Percentiles rank a stretch among this genome's conserved stretches.
Evolutionary conservation across 2,797 vertebrate species (phyloP).

Genomic region (Acrocephalus scirpaceus): DNA sequence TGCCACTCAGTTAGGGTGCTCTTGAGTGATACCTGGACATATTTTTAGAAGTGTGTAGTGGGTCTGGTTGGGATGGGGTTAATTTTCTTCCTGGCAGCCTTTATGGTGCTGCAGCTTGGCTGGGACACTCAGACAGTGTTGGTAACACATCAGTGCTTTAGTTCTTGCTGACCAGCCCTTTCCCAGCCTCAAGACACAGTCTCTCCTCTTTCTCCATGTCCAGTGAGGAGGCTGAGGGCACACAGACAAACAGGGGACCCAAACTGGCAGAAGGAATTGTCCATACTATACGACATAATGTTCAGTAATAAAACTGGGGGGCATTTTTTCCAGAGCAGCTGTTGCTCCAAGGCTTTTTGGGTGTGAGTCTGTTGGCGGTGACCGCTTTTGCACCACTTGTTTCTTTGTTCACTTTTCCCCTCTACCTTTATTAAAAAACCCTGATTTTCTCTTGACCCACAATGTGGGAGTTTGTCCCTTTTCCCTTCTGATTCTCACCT

Average conservation of each 20-base stretch:
- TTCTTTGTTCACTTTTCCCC: not conserved
- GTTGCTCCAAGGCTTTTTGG: not conserved
- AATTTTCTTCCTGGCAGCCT: not conserved
- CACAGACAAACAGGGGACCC: fast-evolving
- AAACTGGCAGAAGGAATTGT: not conserved
- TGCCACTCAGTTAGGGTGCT: not conserved
- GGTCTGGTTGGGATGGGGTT: not conserved
- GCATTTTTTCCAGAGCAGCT: not conserved
- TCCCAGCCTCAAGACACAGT: not conserved
- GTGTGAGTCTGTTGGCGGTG: not conserved
- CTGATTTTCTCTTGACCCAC: not conserved
- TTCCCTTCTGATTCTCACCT: not conserved
- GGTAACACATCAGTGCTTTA: not conserved
- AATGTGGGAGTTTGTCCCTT: not conserved
- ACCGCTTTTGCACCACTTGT: not conserved
- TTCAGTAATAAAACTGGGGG: not conserved
- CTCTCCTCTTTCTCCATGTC: not conserved
- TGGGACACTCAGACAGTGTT: not conserved
- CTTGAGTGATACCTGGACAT: not conserved
- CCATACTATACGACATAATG: fast-evolving
- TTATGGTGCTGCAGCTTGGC: not conserved
- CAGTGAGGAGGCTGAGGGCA: not conserved
- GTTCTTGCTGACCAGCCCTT: not conserved
- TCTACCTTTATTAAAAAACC: not conserved
- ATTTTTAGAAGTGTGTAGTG: not conserved